phyloP scores from a whole-genome alignment of 2,113 vertebrate genomes.

The Ochotona princeps region DNA sequence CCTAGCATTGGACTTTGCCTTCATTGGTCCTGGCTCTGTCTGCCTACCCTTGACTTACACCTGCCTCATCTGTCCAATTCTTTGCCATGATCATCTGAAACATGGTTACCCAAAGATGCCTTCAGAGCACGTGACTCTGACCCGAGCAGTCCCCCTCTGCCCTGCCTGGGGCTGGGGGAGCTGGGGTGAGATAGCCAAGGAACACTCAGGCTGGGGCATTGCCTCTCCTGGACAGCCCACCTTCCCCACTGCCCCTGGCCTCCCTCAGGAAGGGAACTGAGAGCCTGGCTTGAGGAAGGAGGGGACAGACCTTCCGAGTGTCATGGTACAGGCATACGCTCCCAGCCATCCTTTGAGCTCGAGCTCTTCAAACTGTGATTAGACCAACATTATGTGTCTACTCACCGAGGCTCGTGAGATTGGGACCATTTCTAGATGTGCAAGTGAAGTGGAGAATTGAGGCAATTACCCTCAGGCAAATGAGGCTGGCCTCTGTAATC shows the following conservation, averaged over 20 bases:
- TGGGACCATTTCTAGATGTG: conserved; percentile 64
- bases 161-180: background rate
- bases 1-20: background rate
- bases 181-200: background rate
- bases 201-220: accelerated
- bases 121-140: too few species aligned
- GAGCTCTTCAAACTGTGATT: conserved; percentile 68
- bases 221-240: background rate
- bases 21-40: background rate
- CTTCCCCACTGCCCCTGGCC: background rate
- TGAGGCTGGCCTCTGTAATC: conserved; percentile 65
- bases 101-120: background rate
- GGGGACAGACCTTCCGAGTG: background rate
- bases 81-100: background rate
- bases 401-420: conserved; percentile 60
- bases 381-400: conserved; percentile 69
- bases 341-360: conserved; percentile 33
- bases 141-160: background rate
- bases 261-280: background rate
- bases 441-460: conserved; percentile 73
- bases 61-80: background rate
- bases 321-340: conserved; percentile 26
- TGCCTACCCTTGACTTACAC: background rate
- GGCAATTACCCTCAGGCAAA: conserved; percentile 74
- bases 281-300: background rate